Evolutionary conservation across 2,113 vertebrate genomes (phyloP), one percentile per base, ranked within the genome.

Genomic region (Sinocyclocheilus rhinocerous): DNA sequence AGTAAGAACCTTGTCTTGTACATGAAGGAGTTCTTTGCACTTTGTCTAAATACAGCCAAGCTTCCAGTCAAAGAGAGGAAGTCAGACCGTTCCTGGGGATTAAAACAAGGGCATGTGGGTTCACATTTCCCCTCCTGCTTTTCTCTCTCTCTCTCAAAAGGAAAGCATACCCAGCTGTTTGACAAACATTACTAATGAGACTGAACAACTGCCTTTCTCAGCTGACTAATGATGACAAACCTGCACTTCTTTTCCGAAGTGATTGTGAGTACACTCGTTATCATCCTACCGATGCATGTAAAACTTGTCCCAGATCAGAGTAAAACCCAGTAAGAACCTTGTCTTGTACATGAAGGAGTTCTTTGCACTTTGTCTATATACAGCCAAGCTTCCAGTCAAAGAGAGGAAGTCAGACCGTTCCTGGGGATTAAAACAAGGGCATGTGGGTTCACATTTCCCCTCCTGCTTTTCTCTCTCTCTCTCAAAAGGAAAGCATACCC

Each of bases 141-240:
- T 48, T 84, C 83, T 7, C 20, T 10, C 85, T 52, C 86, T 89
- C 26, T 63, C 85, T 88, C 57, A 59, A 80, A 89, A 88, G 84
- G 91, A 91, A 92, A 92, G 90, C 90, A 88, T 92, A 92, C 90
- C 92, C 91, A 94, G 92, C 91, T 93, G 91, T 88, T 92, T 91
- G 88, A 90, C 92, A 92, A 93, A 93, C 89, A 91, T 81, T 81
- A 86, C 88, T 90, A 83, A 89, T 89, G 76, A 91, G 89, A 90
- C 87, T 89, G 33, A 75, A 86, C 91, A 83, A 73, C n/a, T n/a
- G n/a, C n/a, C n/a, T n/a, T 33, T 50, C 26, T 73, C 24, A 39
- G 76, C 76, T 84, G 83, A 84, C 82, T 80, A 84, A 80, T 55
- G 70, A 69, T 84, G 82, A 84, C 86, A 69, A 75, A 87, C 65